Conservation (phyloP, 2,113 vertebrate species). For the Rattus rattus region DNA sequence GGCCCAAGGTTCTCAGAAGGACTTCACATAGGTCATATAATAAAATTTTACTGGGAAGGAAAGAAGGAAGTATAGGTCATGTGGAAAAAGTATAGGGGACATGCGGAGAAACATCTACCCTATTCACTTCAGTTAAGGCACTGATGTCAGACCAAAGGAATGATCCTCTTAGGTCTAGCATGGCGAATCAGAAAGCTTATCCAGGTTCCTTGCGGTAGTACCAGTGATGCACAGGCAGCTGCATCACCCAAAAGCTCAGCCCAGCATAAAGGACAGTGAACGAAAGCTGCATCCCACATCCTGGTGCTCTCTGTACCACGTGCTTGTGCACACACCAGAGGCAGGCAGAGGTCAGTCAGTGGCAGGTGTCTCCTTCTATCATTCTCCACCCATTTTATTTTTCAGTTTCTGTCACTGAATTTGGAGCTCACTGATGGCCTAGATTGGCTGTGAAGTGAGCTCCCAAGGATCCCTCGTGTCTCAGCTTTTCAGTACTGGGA, state of each 20-base stretch:
- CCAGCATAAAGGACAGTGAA: not conserved
- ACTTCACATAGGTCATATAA: not conserved
- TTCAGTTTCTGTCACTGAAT: not conserved
- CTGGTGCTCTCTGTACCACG: not conserved
- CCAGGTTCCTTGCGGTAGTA: not conserved
- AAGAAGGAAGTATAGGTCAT: too few relatives aligned
- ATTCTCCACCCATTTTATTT: not conserved
- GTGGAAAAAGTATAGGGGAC: too few relatives aligned
- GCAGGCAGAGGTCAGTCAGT: too few relatives aligned
- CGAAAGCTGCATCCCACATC: not conserved
- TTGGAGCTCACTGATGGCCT: not conserved
- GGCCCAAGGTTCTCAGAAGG: not conserved
- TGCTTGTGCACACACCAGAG: not conserved
- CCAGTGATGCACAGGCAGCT: not conserved
- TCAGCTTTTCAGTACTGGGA: not conserved
- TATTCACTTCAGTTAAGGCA: too few relatives aligned
- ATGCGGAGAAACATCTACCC: not conserved
- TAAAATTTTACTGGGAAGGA: fast-evolving
- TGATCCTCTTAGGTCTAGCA: not conserved
- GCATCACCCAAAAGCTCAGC: not conserved
- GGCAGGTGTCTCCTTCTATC: not conserved
- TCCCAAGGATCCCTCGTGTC: not conserved
- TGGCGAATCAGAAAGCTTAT: not conserved
- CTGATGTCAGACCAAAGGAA: not conserved
- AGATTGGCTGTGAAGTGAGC: not conserved